Evolutionary conservation across 2,888 invertebrate species (phyloP).

Genomic region (Autographa gamma): DNA sequence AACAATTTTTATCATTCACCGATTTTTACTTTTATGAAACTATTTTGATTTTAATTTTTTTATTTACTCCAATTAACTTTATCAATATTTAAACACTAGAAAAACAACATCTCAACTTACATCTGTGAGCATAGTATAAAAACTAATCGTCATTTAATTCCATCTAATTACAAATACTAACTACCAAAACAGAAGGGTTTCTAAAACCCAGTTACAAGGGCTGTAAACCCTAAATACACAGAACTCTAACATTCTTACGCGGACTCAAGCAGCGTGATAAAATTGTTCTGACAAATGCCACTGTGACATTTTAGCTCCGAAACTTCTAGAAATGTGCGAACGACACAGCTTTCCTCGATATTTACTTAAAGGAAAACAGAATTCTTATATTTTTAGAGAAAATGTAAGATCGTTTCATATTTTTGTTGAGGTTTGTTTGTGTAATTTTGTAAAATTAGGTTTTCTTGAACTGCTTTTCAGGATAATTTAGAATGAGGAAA

Average conservation of each 20-base stretch:
- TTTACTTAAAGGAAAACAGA: constrained; percentile 4
- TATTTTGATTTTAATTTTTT: no score
- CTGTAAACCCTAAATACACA: neutral
- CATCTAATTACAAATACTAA: no score
- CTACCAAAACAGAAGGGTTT: no score
- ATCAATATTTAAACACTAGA: no score
- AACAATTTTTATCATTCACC: no score
- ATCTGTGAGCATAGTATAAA: no score
- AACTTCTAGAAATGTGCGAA: constrained; percentile 20
- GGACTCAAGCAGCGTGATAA: constrained; percentile 9
- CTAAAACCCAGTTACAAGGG: neutral
- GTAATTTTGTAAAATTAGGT: neutral
- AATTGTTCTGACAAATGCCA: constrained; percentile 37
- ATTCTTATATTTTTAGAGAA: neutral
- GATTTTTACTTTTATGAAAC: no score
- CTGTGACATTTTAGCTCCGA: constrained; percentile 30
- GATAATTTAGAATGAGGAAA: no score
- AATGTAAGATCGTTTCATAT: neutral
- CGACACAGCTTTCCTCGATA: constrained; percentile 1
- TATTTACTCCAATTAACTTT: no score
- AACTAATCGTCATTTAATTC: no score
- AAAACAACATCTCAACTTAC: no score
- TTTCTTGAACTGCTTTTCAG: no score
- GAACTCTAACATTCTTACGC: neutral
- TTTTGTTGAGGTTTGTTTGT: neutral